Base-by-base conservation (phyloP, 1,140 invertebrate species). In the Liolophura sinensis region DNA sequence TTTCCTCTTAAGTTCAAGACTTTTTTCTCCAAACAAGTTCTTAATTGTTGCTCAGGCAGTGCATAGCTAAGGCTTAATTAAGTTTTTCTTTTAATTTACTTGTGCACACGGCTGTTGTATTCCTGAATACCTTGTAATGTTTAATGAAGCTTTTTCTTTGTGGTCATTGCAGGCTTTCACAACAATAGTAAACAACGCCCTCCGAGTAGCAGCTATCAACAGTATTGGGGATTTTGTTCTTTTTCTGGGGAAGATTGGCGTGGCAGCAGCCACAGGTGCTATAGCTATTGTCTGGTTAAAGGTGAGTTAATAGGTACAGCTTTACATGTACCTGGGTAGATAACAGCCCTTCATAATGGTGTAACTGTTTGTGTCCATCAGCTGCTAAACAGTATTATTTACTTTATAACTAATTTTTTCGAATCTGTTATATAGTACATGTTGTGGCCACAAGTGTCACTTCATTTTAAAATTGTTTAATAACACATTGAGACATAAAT, bases 221-320 rank as follows among this genome's bases (percentile, higher is more conserved):
- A 92, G 93, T 73, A 89, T 97, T 48, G 95, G 95, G 12, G 94
- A 97, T 83, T 97, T 98, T 80, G 91, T 98, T 56, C 86, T 98
- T 9, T 96, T 98, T 78, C 82, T 98, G 59, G 93, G 93, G 40
- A 98, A 98, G 87, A 84, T 90, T 18, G 91, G 92, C 76, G 91
- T 94, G 14, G 80, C 78, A 73, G 92, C 96, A 47, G 92, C 76
- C 57, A 82, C 78, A 47, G 76, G 71, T 31, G 79, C 79, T 51
- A 75, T 84, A 25, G 70, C 78, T 52, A 70, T 83, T 15, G 59
- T 83, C 18, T 93, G 14, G 90, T 91, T 95, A 47, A 87, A 79
- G 80, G 82, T 82, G 62, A 56, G 62, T 65, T 62, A 24, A 46
- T 55, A 18, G 18, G 5, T 48, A n/a, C 14, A n/a, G 59, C 25